Evolutionary conservation across 2,113 vertebrate species (phyloP), one percentile per base, ranked within the genome.

Genomic region (Uropsilus gracilis): DNA sequence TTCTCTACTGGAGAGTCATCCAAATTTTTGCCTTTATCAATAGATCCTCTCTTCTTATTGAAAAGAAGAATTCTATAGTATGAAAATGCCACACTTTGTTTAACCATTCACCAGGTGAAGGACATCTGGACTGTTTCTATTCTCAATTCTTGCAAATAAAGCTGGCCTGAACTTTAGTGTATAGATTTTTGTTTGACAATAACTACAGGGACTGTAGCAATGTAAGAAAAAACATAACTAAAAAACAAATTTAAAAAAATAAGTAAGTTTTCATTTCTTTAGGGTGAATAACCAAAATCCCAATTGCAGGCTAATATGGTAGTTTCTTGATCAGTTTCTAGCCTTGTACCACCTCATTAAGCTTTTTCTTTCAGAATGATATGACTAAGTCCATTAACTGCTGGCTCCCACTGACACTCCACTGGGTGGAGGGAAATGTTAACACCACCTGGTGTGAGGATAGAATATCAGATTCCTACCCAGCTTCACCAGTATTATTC

Each of bases 221-320:
- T n/a, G n/a, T n/a, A n/a, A n/a, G n/a, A n/a, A n/a, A n/a, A n/a
- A n/a, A n/a, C n/a, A n/a, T n/a, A n/a, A n/a, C n/a, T n/a, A n/a
- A n/a, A n/a, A n/a, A n/a, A n/a, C n/a, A n/a, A n/a, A n/a, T n/a
- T n/a, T n/a, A n/a, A n/a, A n/a, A n/a, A n/a, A n/a, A n/a, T n/a
- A n/a, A n/a, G n/a, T 75, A 83, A 75, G 48, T 83, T 64, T 93
- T 89, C 48, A 39, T 76, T 75, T 93, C 32, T 83, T 83, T 89
- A 59, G 57, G 48, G n/a, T 39, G 37, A 89, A 94, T 59, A 75
- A 83, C 32, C 26, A 68, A 89, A 39, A 75, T 75, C 57, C 32
- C 48, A 68, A 57, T 4, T 76, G 48, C 48, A 83, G 26, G 16
- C 20, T 59, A 64, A 48, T 80, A 75, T 5, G 6, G 69, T 66